Evolutionary conservation across 2,888 invertebrate genomes (phyloP), one percentile per base, ranked within the genome.

Genomic region (Trachelus troglodyta): DNA sequence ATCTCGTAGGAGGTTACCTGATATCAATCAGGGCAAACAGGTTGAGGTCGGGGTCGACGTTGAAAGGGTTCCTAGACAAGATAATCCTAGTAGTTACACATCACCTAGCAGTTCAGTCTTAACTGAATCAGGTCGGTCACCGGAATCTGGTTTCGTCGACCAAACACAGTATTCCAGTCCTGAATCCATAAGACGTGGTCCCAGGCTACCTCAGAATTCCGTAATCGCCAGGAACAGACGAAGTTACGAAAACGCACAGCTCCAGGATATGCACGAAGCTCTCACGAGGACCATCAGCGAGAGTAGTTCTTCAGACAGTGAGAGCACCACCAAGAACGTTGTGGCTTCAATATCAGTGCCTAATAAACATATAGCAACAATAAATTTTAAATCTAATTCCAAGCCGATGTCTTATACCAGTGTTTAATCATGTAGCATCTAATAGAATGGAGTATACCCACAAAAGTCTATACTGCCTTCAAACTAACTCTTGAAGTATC

Each of bases 81-180:
- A 77, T 11, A 34, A 71, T 34, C 71, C 71, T 31, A 15, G 9
- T 34, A 34, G 2, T 71, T 33, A 71, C 9, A 15, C 71, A 12
- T 71, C 71, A 11, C 71, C 71, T 1, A 31, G 15, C 12, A 34
- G 15, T 31, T 71, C 71, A 34, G 23, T 71, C 33, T 9, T 37
- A 34, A 35, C 35, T 11, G 77, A 82, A 23, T 86, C 86, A 6
- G 83, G 85, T 34, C 69, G 83, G 12, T 86, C 88, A 0, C 87
- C 87, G 0, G 89, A 89, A 71, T 89, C 89, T 2, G 89, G 89
- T 0, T 89, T 89, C 69, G 87, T 85, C 69, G 83, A 85, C 30
- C 81, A 80, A 30, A 83, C 82, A 34, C 84, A 84, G 75, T 78
- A 79, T 12, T 85, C 87, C 15, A 88, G 86, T 68, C 87, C 87